Evolutionary conservation across 2,797 vertebrate species (phyloP).

Genomic region (Oreortyx pictus): DNA sequence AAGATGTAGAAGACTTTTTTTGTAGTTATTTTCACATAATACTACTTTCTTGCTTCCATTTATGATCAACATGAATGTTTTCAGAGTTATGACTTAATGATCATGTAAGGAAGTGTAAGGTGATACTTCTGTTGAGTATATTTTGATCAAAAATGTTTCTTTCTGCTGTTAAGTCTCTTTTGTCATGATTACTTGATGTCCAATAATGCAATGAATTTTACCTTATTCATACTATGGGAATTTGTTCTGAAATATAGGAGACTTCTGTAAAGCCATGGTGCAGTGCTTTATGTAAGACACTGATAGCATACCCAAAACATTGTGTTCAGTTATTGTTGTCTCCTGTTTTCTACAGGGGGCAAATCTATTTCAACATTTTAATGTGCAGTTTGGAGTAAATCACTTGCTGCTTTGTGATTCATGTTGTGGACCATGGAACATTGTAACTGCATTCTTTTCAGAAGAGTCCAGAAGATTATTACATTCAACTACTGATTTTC

Average conservation of each 20-base stretch:
- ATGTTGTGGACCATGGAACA: too few species aligned
- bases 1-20: not conserved
- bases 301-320: not conserved
- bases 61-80: not conserved
- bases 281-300: not conserved
- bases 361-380: not conserved
- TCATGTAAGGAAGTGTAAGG: not conserved
- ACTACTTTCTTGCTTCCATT: too few species aligned
- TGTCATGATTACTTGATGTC: not conserved
- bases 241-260: not conserved
- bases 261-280: not conserved
- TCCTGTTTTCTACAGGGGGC: not conserved
- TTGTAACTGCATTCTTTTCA: not conserved
- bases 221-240: not conserved
- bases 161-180: not conserved
- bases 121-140: not conserved
- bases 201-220: not conserved
- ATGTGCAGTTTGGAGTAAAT: not conserved
- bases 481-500: not conserved
- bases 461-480: not conserved
- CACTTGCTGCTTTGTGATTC: not conserved
- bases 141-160: not conserved
- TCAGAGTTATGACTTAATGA: not conserved
- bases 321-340: not conserved
- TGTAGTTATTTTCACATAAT: not conserved